Conservation (phyloP, 2,888 invertebrate species). For the Drosophila kuntzei region DNA sequence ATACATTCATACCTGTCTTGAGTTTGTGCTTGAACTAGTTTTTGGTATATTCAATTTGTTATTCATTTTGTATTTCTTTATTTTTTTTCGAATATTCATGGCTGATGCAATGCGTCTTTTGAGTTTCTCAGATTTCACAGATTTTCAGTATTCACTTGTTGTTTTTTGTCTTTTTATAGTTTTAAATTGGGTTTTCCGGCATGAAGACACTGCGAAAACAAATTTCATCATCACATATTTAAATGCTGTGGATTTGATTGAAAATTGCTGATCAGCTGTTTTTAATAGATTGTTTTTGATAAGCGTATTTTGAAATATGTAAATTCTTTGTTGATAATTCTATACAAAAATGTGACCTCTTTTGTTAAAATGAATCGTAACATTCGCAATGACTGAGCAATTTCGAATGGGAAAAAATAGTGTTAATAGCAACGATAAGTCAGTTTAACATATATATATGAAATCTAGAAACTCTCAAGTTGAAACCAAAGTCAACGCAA, state of each 20-base stretch:
- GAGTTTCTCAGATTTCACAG: slow-evolving; percentile 31
- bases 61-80: not conserved
- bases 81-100: slow-evolving; percentile 20
- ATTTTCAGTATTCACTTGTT: not conserved
- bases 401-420: not conserved
- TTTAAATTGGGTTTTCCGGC: slow-evolving; percentile 34
- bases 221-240: slow-evolving; percentile 47
- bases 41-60: slow-evolving; percentile 23
- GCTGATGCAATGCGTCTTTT: slow-evolving; percentile 48
- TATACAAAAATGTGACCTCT: not conserved
- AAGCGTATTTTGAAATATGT: slow-evolving; percentile 1
- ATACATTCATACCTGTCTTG: slow-evolving; percentile 3
- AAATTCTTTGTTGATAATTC: not conserved
- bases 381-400: slow-evolving; percentile 2
- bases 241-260: not conserved
- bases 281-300: slow-evolving; percentile 9
- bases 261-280: slow-evolving; percentile 9
- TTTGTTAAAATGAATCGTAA: not conserved
- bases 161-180: not conserved
- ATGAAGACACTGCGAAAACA: slow-evolving; percentile 27
- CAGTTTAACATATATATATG: not conserved
- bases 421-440: not conserved
- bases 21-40: slow-evolving; percentile 59
- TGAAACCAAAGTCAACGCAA: not conserved
- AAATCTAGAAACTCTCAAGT: not conserved